Evolutionary conservation across 2,888 invertebrate species (phyloP).

Genomic region (Uropetala carovei): DNA sequence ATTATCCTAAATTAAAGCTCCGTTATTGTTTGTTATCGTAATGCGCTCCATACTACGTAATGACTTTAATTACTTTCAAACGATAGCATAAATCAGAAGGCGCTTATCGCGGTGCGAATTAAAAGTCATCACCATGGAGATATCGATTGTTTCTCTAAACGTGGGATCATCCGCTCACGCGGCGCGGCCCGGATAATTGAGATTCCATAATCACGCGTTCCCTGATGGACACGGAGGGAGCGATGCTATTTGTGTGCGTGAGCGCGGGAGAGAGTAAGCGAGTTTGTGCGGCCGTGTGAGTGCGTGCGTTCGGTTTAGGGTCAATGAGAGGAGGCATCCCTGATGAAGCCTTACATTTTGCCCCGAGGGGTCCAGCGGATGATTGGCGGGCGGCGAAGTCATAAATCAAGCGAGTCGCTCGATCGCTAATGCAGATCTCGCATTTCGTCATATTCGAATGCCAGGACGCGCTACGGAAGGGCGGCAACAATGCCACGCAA

Average conservation of each 20-base stretch:
- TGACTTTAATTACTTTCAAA: slow-evolving; percentile 40
- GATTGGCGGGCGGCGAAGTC: slow-evolving; percentile 53
- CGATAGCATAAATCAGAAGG: background rate
- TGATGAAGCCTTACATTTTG: slow-evolving; percentile 52
- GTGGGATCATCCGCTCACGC: background rate
- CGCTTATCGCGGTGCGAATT: background rate
- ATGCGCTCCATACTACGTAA: background rate
- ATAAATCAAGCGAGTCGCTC: slow-evolving; percentile 45
- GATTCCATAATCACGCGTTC: slow-evolving; percentile 28
- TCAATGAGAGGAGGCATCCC: background rate
- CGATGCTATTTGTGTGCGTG: background rate
- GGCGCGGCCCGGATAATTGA: background rate
- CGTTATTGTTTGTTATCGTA: slow-evolving; percentile 28
- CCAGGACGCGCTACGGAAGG: background rate
- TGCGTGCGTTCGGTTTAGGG: background rate
- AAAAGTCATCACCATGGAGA: background rate
- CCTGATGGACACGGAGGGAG: background rate
- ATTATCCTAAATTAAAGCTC: slow-evolving; percentile 28
- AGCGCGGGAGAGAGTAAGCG: no score
- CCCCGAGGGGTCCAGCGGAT: slow-evolving; percentile 8
- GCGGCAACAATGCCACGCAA: background rate
- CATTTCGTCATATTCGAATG: slow-evolving; percentile 11
- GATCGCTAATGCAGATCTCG: slow-evolving; percentile 50
- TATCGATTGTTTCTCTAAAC: background rate
- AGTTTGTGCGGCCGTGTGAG: no score